Evolutionary conservation across 2,888 invertebrate species (phyloP).

Genomic region (Seira musarum): DNA sequence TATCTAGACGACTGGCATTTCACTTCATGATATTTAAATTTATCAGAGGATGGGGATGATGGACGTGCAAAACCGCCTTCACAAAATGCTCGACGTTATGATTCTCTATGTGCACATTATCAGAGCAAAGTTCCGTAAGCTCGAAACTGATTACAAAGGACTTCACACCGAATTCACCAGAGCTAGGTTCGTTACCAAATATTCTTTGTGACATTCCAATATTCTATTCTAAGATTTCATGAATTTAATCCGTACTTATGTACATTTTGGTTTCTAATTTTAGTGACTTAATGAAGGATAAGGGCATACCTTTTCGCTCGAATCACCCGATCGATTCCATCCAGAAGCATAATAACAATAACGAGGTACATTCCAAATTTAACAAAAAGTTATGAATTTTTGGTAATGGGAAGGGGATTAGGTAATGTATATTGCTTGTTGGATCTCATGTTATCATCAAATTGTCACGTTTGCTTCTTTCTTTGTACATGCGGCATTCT

Average conservation of each 20-base stretch:
- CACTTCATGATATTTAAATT: too few species aligned
- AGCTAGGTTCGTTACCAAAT: conserved; percentile 53
- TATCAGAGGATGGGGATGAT: conserved; percentile 67
- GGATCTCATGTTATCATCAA: too few species aligned
- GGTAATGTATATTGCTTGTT: too few species aligned
- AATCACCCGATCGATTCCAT: conserved; percentile 41
- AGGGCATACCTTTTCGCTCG: conserved; percentile 51
- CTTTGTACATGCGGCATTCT: conserved; percentile 23
- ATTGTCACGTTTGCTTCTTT: conserved; percentile 12
- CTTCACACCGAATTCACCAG: conserved; percentile 52
- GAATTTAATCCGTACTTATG: neutral
- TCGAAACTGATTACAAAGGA: conserved; percentile 45
- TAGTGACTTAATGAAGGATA: conserved; percentile 58
- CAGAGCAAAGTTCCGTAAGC: conserved; percentile 54
- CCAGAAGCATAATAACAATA: conserved; percentile 64
- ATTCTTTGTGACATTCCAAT: too few species aligned
- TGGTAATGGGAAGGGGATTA: neutral
- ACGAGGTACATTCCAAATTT: too few species aligned
- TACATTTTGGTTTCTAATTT: conserved; percentile 13
- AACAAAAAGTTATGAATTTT: conserved; percentile 56
- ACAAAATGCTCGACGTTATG: conserved; percentile 70
- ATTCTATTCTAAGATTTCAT: too few species aligned
- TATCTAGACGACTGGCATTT: too few species aligned
- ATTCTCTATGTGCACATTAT: conserved; percentile 68
- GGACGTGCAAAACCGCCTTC: conserved; percentile 67